Conservation (phyloP, 2,113 vertebrate genomes). For the Clinocottus analis region DNA sequence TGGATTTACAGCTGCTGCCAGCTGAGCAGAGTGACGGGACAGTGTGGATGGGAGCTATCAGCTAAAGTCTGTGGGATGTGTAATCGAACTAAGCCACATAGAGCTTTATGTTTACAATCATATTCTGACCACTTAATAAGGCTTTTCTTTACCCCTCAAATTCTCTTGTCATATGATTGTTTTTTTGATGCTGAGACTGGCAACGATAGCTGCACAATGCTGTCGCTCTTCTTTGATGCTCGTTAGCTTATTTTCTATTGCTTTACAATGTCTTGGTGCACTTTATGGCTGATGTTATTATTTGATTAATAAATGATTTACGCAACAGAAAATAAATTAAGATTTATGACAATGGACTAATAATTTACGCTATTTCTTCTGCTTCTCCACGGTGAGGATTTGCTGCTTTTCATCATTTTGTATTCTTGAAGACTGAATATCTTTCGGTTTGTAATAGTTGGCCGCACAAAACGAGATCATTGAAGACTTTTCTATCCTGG, state of each 20-base stretch:
- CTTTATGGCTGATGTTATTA: not conserved
- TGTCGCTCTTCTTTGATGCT: not conserved
- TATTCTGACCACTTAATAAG: not conserved
- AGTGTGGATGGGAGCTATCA: constrained; percentile 14
- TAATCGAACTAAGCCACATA: constrained; percentile 10
- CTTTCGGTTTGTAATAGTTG: not conserved
- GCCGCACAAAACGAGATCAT: not conserved
- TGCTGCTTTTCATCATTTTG: not conserved
- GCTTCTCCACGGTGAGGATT: too few relatives aligned
- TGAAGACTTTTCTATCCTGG: not conserved
- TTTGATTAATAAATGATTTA: not conserved
- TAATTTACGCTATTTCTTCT: not conserved
- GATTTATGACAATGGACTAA: not conserved
- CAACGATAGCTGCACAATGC: not conserved
- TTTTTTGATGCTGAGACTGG: not conserved
- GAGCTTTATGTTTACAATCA: constrained; percentile 22
- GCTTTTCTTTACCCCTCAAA: not conserved
- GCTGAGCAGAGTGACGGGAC: constrained; percentile 48
- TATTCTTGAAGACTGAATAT: not conserved
- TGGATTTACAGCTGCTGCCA: constrained; percentile 73
- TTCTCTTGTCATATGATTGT: not conserved
- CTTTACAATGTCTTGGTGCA: not conserved
- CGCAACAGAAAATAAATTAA: not conserved
- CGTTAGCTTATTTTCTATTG: not conserved
- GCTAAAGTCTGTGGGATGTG: constrained; percentile 13